A percentile compares a stretch with the other conserved stretches of the same genome.
Conservation (phyloP, 2,888 invertebrate species). For the Polydrusus tereticollis region DNA sequence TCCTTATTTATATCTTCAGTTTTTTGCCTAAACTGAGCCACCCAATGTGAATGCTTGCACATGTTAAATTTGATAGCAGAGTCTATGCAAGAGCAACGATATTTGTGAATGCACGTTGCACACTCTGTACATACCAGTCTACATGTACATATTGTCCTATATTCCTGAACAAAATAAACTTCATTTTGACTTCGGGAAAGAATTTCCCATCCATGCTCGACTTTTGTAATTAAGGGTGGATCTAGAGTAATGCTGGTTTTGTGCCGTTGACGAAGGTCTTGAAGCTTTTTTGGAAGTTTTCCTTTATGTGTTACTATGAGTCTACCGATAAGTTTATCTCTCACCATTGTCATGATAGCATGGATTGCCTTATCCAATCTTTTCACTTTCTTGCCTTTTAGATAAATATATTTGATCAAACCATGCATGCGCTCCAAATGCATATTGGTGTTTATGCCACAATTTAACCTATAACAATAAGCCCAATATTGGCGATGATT, state of each 20-base stretch:
- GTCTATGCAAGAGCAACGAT: neutral
- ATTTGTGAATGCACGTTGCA: neutral
- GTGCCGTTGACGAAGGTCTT: neutral
- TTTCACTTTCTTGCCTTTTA: too few species aligned
- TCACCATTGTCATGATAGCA: constrained; percentile 30
- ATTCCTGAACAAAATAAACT: neutral
- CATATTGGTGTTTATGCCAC: too few species aligned
- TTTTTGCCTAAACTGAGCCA: neutral
- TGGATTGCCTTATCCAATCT: constrained; percentile 34
- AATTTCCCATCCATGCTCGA: constrained; percentile 4
- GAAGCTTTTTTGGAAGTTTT: constrained; percentile 18
- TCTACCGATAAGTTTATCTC: constrained; percentile 35
- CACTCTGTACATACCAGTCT: neutral
- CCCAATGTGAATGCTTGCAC: neutral
- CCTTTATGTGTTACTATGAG: constrained; percentile 20
- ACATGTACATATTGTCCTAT: neutral
- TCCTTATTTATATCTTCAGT: too few species aligned
- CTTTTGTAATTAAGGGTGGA: neutral
- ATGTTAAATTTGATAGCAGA: neutral
- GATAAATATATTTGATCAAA: too few species aligned
- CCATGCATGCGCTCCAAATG: too few species aligned
- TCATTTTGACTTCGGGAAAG: neutral
- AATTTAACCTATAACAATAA: constrained; percentile 48
- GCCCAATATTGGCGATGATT: constrained; percentile 51
- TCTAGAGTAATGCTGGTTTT: neutral